These are phyloP conservation scores for Drosophila littoralis DNA, from an alignment of 1,140 invertebrate genomes.

Conservation along the genomic window DNA sequence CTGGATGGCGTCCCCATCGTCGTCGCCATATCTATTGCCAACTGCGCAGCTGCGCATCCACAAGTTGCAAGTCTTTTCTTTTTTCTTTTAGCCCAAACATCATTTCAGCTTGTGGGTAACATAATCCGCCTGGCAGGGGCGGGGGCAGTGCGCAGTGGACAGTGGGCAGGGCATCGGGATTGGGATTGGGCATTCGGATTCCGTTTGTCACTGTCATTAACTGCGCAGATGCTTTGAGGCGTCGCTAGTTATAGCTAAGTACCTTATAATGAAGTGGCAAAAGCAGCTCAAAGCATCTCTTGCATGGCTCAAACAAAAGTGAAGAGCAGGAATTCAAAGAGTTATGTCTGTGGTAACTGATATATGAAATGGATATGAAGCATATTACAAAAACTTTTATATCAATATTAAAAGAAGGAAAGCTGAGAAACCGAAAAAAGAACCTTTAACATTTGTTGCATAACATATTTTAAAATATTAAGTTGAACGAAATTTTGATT, in stretches of 20 bases:
- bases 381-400: background rate
- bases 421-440: background rate
- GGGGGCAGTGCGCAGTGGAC: background rate
- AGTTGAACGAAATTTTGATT: too few species aligned
- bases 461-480: too few species aligned
- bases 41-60: slow-evolving; percentile 57
- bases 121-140: slow-evolving; percentile 23
- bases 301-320: slow-evolving; percentile 4
- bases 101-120: slow-evolving; percentile 22
- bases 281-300: slow-evolving; percentile 45
- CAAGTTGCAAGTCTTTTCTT: slow-evolving; percentile 16
- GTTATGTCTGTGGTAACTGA: slow-evolving; percentile 20
- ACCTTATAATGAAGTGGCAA: slow-evolving; percentile 77
- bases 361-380: slow-evolving; percentile 12
- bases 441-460: too few species aligned
- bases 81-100: slow-evolving; percentile 29
- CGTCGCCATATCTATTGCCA: slow-evolving; percentile 61
- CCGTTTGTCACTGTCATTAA: slow-evolving; percentile 30
- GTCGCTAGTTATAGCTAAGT: slow-evolving; percentile 68
- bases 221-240: slow-evolving; percentile 43
- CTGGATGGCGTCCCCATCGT: slow-evolving; percentile 43
- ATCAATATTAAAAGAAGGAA: background rate
- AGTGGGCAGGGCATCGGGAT: background rate
- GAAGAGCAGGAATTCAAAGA: slow-evolving; percentile 7
- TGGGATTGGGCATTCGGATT: slow-evolving; percentile 24